Conservation (phyloP, 2,888 invertebrate genomes). For the Hyles lineata region DNA sequence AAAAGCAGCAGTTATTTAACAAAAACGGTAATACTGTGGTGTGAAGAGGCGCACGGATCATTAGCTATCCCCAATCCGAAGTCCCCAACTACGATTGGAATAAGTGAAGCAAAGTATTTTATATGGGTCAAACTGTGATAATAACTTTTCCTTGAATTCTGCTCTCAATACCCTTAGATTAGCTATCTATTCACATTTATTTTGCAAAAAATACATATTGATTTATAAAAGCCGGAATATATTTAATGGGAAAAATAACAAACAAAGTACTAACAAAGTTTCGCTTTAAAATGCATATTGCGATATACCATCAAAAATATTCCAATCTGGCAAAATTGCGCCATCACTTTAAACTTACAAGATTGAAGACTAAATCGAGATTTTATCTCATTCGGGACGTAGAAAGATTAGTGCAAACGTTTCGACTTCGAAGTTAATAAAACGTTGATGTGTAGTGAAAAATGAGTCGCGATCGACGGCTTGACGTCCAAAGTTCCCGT, state of each 20-base stretch:
- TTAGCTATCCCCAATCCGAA: conserved; percentile 3
- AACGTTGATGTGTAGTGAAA: conserved; percentile 31
- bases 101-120: neutral
- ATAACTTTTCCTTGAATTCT: neutral
- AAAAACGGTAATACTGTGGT: conserved; percentile 1
- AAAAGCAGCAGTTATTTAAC: neutral
- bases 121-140: neutral
- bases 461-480: conserved; percentile 28
- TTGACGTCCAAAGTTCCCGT: neutral
- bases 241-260: neutral
- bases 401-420: conserved; percentile 22
- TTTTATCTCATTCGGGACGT: conserved; percentile 18
- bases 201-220: too few species aligned
- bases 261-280: neutral
- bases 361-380: conserved; percentile 14
- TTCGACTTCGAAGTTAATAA: conserved; percentile 26
- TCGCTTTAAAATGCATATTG: neutral
- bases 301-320: neutral
- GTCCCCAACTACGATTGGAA: neutral
- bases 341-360: conserved; percentile 15
- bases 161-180: neutral
- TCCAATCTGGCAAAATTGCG: neutral
- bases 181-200: neutral
- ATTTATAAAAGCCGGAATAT: too few species aligned
- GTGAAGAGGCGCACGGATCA: neutral